phyloP scores from a whole-genome alignment of 2,888 invertebrate species.

The Reticulitermes lucifugus region DNA sequence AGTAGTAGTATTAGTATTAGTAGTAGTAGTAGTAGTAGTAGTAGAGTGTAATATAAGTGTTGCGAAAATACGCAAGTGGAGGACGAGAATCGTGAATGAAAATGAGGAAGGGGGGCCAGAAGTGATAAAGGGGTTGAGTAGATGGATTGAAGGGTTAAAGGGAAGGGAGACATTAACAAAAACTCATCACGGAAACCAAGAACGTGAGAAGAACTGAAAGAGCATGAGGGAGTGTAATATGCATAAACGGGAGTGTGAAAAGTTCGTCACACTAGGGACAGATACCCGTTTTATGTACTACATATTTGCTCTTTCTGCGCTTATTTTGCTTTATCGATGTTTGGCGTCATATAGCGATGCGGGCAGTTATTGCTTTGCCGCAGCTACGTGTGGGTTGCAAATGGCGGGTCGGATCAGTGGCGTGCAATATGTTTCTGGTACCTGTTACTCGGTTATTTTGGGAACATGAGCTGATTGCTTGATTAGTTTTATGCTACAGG shows the following conservation, averaged over 20 bases:
- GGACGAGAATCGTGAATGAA: neutral
- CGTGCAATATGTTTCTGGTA: neutral
- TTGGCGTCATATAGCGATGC: conserved; percentile 8
- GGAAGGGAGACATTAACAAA: conserved; percentile 4
- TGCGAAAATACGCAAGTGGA: neutral
- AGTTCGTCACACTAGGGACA: neutral
- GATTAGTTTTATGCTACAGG: too few relatives aligned
- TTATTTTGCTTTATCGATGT: conserved; percentile 3
- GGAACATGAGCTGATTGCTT: too few relatives aligned
- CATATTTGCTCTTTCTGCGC: neutral
- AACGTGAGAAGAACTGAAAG: neutral
- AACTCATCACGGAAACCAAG: neutral
- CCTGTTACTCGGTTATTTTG: too few relatives aligned
- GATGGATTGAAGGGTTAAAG: neutral
- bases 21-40: too few relatives aligned
- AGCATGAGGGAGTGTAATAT: neutral
- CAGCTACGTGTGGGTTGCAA: neutral
- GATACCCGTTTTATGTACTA: neutral
- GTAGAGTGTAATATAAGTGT: too few relatives aligned
- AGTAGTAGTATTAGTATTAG: too few relatives aligned
- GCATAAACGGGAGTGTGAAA: neutral
- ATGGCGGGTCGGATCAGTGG: neutral
- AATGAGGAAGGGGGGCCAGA: neutral
- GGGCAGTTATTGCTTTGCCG: neutral
- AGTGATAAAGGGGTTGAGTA: neutral